These are phyloP conservation scores for Poecilia wingei DNA, from an alignment of 2,797 vertebrate genomes.

Conservation along the genomic window DNA sequence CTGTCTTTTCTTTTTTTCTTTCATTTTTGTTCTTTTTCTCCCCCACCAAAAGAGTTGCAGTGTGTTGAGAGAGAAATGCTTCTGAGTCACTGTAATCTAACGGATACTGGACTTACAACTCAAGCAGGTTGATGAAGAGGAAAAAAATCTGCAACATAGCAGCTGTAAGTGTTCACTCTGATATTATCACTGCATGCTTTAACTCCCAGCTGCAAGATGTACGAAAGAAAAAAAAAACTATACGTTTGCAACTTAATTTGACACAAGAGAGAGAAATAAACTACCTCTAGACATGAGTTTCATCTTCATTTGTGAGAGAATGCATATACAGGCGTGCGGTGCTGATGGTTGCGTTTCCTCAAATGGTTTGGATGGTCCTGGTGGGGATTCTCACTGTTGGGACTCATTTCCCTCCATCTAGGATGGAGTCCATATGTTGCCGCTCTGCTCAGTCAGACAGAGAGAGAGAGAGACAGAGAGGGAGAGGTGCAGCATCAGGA, in stretches of 20 bases:
- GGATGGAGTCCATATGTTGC: conserved; percentile 70
- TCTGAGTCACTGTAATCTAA: conserved; percentile 1
- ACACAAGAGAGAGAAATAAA: neutral
- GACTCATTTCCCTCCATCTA: conserved; percentile 72
- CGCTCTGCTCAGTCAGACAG: conserved; percentile 59
- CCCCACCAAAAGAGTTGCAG: conserved; percentile 47
- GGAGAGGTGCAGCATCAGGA: conserved; percentile 43
- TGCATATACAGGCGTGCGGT: conserved; percentile 51
- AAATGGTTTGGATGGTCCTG: conserved; percentile 56
- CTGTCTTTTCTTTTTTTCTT: conserved; percentile 1
- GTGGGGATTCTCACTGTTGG: conserved; percentile 64
- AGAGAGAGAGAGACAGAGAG: neutral
- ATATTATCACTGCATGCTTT: neutral
- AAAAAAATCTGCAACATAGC: conserved; percentile 52
- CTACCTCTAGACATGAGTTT: conserved; percentile 2
- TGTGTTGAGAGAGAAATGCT: conserved; percentile 50
- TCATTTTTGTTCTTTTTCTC: conserved; percentile 21
- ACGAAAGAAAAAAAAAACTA: neutral
- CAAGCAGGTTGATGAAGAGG: conserved; percentile 73
- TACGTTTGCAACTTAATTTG: conserved; percentile 16
- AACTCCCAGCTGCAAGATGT: neutral
- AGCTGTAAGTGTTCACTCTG: conserved; percentile 64
- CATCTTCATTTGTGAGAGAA: conserved; percentile 3
- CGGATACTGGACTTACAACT: conserved; percentile 68
- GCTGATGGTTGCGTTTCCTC: conserved; percentile 54